Conservation (phyloP, 2,113 vertebrate species). For the Anguilla rostrata region DNA sequence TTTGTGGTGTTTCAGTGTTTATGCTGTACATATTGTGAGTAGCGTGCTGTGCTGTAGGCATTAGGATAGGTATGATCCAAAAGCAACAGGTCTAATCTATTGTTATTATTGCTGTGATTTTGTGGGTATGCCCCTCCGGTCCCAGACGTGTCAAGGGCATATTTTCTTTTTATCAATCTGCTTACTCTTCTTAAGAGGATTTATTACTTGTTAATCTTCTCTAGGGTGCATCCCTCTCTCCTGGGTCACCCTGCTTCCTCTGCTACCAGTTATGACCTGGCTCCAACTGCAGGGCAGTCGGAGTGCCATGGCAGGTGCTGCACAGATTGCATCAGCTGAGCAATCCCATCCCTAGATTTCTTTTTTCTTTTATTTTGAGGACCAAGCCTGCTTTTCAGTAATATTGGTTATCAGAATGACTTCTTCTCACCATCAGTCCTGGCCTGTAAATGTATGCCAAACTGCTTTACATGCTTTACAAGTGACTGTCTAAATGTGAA, state of each 20-base stretch:
- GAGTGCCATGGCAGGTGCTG: not conserved
- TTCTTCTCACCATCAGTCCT: not conserved
- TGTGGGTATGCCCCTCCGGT: not conserved
- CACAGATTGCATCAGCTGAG: not conserved
- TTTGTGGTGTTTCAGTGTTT: not conserved
- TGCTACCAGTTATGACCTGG: not conserved
- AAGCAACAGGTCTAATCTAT: not conserved
- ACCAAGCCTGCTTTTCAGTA: not conserved
- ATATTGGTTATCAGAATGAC: not conserved
- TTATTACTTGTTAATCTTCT: not conserved
- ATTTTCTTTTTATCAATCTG: slow-evolving; percentile 22
- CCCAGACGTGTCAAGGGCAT: not conserved
- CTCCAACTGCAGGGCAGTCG: not conserved
- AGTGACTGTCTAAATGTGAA: not conserved
- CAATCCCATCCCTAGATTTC: not conserved
- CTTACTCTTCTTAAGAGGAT: slow-evolving; percentile 27
- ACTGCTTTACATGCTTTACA: not conserved
- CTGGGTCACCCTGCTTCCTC: not conserved
- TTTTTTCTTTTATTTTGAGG: not conserved
- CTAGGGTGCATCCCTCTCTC: not conserved
- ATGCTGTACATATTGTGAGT: not conserved
- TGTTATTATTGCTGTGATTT: not conserved
- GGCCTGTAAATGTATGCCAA: not conserved
- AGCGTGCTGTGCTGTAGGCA: not conserved
- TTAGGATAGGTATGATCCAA: not conserved